These are phyloP conservation scores for Hypanus sabinus DNA, from an alignment of 2,113 vertebrate species.

Conservation along the genomic window DNA sequence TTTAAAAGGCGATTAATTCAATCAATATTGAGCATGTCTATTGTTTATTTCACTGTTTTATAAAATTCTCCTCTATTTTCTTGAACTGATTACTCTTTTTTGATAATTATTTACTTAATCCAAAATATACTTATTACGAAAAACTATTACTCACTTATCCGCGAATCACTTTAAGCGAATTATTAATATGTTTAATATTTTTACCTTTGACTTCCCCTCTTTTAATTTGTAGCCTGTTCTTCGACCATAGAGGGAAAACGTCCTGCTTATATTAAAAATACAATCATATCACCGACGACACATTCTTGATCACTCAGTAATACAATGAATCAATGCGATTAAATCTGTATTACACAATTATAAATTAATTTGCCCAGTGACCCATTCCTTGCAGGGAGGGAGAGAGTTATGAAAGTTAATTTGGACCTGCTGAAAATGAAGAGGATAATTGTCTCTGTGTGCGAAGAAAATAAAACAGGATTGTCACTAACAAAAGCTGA, in stretches of 20 bases:
- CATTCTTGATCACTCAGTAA: not conserved
- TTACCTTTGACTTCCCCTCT: not conserved
- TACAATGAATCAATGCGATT: not conserved
- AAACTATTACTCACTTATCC: not conserved
- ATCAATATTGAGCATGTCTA: not conserved
- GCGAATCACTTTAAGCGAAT: not conserved
- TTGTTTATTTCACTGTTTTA: not conserved
- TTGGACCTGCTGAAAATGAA: not conserved
- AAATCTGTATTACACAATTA: not conserved
- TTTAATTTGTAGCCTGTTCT: not conserved
- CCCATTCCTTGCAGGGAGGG: not conserved
- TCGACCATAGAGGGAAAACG: no score
- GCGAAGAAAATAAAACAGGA: not conserved
- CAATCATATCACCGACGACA: not conserved
- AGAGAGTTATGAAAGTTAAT: not conserved
- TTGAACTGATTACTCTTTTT: not conserved
- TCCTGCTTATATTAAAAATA: not conserved
- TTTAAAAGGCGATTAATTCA: not conserved
- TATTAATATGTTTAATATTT: not conserved
- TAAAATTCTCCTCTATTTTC: not conserved
- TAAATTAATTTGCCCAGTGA: not conserved
- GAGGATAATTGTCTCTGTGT: not conserved
- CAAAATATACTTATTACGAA: not conserved
- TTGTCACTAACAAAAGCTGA: not conserved
- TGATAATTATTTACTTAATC: not conserved